Percentiles rank a stretch among this genome's conserved stretches.
These are phyloP conservation scores for Petromus typicus DNA, from an alignment of 2,113 vertebrate genomes.

Conservation along the genomic window DNA sequence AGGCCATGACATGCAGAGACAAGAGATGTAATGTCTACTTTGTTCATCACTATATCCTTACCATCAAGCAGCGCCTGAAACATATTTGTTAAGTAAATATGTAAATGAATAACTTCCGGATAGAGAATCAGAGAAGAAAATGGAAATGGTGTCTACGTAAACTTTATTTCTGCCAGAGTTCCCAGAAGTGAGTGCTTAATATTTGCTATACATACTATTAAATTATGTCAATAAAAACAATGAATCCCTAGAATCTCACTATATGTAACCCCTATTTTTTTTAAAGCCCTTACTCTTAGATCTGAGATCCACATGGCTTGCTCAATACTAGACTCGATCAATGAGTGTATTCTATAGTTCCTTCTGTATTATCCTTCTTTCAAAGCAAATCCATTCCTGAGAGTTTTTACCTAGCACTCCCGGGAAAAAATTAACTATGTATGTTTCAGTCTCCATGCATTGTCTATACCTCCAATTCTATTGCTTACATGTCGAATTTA, in stretches of 20 bases:
- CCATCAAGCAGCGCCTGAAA: background rate
- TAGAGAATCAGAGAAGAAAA: background rate
- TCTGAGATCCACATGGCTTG: background rate
- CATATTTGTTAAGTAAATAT: conserved; percentile 7
- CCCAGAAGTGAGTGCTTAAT: background rate
- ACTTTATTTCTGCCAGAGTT: conserved; percentile 1
- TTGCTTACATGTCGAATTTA: conserved; percentile 20
- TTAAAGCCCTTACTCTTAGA: background rate
- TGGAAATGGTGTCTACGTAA: background rate
- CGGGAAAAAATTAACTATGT: background rate
- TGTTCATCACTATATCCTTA: background rate
- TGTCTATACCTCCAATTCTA: background rate
- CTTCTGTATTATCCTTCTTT: background rate
- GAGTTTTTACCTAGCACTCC: background rate
- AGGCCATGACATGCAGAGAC: background rate
- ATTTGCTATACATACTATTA: conserved; percentile 10
- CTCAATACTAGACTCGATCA: background rate
- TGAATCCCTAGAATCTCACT: background rate
- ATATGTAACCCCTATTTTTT: background rate
- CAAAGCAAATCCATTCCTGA: conserved; percentile 13
- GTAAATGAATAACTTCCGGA: background rate
- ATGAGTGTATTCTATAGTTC: background rate
- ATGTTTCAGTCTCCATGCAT: conserved; percentile 1
- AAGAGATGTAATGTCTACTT: background rate
- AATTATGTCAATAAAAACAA: background rate